A percentile compares a stretch with the other conserved stretches of the same genome.
Evolutionary conservation across 2,888 invertebrate genomes (phyloP).

Genomic region (Protodeltote pygarga): DNA sequence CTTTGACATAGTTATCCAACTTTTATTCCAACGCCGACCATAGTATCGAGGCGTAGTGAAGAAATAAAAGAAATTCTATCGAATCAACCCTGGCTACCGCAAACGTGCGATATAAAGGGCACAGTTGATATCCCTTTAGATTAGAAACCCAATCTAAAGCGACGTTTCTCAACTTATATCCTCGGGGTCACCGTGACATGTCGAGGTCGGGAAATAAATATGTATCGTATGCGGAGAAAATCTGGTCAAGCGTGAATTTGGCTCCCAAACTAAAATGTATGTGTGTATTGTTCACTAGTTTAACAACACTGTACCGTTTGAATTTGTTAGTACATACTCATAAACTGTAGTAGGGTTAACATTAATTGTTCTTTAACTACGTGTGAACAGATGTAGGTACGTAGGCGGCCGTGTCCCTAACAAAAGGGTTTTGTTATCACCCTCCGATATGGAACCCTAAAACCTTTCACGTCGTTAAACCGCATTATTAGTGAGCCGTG

Average conservation of each 20-base stretch:
- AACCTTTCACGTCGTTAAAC: constrained; percentile 50
- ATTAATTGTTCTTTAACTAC: constrained; percentile 39
- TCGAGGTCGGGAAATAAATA: constrained; percentile 47
- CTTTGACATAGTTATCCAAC: constrained; percentile 40
- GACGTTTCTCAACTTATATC: constrained; percentile 52
- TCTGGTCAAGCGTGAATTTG: constrained; percentile 27
- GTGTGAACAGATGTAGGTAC: constrained; percentile 41
- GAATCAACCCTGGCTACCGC: constrained; percentile 47
- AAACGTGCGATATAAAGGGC: constrained; percentile 53
- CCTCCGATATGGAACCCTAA: constrained; percentile 41
- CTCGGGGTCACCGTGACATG: constrained; percentile 44
- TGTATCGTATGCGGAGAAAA: constrained; percentile 46
- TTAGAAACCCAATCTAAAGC: constrained; percentile 61
- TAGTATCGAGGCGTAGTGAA: constrained; percentile 20
- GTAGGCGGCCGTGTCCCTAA: constrained; percentile 23
- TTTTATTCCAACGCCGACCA: constrained; percentile 21
- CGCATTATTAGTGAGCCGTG: constrained; percentile 51
- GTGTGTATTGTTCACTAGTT: constrained; percentile 21
- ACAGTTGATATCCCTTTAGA: constrained; percentile 58
- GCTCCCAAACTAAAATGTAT: constrained; percentile 7
- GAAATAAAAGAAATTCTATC: constrained; percentile 52
- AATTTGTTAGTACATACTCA: constrained; percentile 5
- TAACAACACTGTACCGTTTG: constrained; percentile 11
- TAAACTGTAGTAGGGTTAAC: constrained; percentile 15
- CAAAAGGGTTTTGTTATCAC: constrained; percentile 48